Percentiles rank a stretch among this genome's conserved stretches.
These are phyloP conservation scores for Ptychoptera albimana DNA, from an alignment of 2,888 invertebrate species.

Conservation along the genomic window DNA sequence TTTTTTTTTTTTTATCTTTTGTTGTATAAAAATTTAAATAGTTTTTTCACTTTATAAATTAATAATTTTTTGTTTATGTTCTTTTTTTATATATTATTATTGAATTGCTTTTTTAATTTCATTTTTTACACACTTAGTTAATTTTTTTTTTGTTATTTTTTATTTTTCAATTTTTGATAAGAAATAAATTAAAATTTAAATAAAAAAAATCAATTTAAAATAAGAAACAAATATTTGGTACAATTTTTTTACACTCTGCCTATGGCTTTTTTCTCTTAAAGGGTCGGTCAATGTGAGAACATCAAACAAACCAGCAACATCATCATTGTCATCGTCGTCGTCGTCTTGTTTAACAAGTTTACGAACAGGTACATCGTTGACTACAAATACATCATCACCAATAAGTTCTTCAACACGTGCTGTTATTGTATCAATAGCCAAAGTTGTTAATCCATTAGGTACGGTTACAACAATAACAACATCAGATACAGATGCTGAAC, in stretches of 20 bases:
- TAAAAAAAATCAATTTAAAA: conserved; percentile 21
- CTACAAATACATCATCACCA: conserved; percentile 32
- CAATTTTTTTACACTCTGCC: conserved; percentile 40
- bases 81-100: conserved; percentile 5
- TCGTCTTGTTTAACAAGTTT: conserved; percentile 10
- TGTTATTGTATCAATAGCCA: conserved; percentile 20
- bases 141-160: conserved; percentile 3
- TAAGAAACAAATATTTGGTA: conserved; percentile 10
- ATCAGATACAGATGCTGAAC: conserved; percentile 5
- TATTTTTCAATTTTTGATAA: background rate
- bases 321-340: conserved; percentile 30
- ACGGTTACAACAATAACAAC: conserved; percentile 38
- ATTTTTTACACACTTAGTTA: conserved; percentile 1
- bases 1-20: too few species aligned
- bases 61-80: conserved; percentile 5
- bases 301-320: conserved; percentile 26
- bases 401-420: conserved; percentile 15
- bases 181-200: conserved; percentile 8
- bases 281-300: conserved; percentile 27
- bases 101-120: conserved; percentile 4
- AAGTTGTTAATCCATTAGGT: conserved; percentile 60
- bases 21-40: background rate
- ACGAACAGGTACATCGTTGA: too few species aligned
- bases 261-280: conserved; percentile 67
- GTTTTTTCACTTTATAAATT: background rate